These are phyloP conservation scores for Strigamia maritima DNA, from an alignment of 2,888 invertebrate species.

Conservation along the genomic window DNA sequence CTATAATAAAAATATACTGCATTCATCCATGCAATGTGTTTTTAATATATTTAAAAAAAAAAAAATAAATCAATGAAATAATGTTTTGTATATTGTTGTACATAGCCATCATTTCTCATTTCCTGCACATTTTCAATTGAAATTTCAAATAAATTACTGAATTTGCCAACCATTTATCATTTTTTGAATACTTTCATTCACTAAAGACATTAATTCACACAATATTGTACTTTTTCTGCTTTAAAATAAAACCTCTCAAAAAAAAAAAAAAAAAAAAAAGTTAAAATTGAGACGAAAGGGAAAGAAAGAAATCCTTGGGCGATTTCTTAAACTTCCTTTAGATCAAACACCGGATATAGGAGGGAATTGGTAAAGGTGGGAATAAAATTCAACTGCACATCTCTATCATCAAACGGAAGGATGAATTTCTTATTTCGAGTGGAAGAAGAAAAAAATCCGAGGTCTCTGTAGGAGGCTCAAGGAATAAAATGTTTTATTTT, in stretches of 20 bases:
- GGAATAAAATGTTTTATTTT: background rate
- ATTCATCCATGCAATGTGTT: too few relatives aligned
- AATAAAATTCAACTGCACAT: conserved; percentile 23
- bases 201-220: background rate
- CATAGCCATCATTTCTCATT: background rate
- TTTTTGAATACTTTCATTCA: too few relatives aligned
- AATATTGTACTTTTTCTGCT: background rate
- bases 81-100: background rate
- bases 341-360: conserved; percentile 11
- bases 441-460: background rate
- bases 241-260: background rate
- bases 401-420: background rate
- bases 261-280: background rate
- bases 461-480: background rate
- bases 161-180: background rate
- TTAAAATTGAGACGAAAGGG: too few relatives aligned
- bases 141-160: background rate
- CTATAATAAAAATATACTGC: too few relatives aligned
- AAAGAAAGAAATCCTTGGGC: conserved; percentile 4
- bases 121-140: background rate
- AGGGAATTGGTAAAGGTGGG: background rate
- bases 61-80: too few relatives aligned
- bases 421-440: background rate
- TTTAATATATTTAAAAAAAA: too few relatives aligned
- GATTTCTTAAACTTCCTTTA: background rate